Evolutionary conservation across 2,888 invertebrate genomes (phyloP).

Genomic region (Aelia acuminata): DNA sequence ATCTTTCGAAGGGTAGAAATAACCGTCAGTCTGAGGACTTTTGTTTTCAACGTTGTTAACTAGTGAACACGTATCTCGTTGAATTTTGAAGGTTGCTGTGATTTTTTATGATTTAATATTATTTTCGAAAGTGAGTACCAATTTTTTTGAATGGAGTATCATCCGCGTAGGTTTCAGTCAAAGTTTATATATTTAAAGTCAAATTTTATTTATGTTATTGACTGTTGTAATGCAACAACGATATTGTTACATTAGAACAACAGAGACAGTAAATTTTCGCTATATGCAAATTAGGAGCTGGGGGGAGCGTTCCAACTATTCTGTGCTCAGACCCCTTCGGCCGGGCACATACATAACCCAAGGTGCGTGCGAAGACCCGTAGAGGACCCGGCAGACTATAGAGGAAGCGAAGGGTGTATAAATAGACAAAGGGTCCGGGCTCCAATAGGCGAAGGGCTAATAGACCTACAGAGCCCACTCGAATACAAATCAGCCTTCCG

Average conservation of each 20-base stretch:
- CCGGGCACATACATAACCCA: background rate
- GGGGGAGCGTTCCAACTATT: background rate
- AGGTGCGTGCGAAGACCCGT: background rate
- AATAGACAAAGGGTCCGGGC: slow-evolving; percentile 37
- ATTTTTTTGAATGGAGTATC: no score
- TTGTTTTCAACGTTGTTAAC: no score
- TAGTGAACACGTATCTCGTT: no score
- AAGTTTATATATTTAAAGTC: no score
- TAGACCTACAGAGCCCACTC: background rate
- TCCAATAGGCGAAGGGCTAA: slow-evolving; percentile 10
- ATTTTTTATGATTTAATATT: no score
- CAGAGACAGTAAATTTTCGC: background rate
- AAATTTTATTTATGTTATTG: background rate
- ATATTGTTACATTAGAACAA: background rate
- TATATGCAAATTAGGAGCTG: background rate
- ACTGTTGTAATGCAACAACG: background rate
- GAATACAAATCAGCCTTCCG: slow-evolving; percentile 51
- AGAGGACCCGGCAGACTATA: slow-evolving; percentile 15
- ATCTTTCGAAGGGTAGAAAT: no score
- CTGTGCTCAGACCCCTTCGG: background rate
- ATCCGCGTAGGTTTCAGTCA: no score
- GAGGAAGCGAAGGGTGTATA: slow-evolving; percentile 29
- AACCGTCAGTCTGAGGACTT: no score
- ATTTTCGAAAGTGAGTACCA: no score
- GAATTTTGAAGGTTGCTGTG: no score